Evolutionary conservation across 2,888 invertebrate genomes (phyloP).

Genomic region (Drosophila infuscata): DNA sequence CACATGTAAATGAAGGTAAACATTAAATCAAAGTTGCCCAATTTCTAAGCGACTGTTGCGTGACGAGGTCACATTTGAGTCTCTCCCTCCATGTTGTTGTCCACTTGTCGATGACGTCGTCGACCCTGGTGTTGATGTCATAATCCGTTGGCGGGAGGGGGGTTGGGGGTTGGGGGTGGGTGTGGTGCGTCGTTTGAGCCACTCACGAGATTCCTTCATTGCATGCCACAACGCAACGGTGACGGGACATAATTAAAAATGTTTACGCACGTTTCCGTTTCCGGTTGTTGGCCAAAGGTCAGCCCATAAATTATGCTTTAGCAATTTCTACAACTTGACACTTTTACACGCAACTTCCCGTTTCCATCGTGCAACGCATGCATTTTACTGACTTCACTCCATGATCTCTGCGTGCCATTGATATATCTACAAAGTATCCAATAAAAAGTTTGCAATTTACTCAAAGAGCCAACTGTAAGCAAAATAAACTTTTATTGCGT

Average conservation of each 20-base stretch:
- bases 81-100: slow-evolving; percentile 18
- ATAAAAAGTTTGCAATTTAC: not conserved
- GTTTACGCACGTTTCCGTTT: slow-evolving; percentile 72
- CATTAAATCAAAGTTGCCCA: slow-evolving; percentile 54
- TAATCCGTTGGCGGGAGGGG: slow-evolving; percentile 39
- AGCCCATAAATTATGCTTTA: slow-evolving; percentile 49
- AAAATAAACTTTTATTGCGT: slow-evolving; percentile 23
- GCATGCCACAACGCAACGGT: slow-evolving; percentile 14
- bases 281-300: slow-evolving; percentile 52
- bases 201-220: not conserved
- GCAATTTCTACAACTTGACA: slow-evolving; percentile 62
- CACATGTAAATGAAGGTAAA: slow-evolving; percentile 11
- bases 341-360: slow-evolving; percentile 35
- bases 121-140: slow-evolving; percentile 61
- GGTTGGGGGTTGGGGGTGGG: not conserved
- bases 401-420: not conserved
- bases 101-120: slow-evolving; percentile 57
- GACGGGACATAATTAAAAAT: slow-evolving; percentile 65
- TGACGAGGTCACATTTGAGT: slow-evolving; percentile 59
- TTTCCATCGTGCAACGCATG: not conserved
- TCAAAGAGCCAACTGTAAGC: not conserved
- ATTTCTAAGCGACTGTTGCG: slow-evolving; percentile 47
- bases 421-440: not conserved
- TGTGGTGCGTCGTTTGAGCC: not conserved
- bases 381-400: not conserved